These are phyloP conservation scores for Nothobranchius kuhntae DNA, from an alignment of 2,113 vertebrate species.

Conservation along the genomic window DNA sequence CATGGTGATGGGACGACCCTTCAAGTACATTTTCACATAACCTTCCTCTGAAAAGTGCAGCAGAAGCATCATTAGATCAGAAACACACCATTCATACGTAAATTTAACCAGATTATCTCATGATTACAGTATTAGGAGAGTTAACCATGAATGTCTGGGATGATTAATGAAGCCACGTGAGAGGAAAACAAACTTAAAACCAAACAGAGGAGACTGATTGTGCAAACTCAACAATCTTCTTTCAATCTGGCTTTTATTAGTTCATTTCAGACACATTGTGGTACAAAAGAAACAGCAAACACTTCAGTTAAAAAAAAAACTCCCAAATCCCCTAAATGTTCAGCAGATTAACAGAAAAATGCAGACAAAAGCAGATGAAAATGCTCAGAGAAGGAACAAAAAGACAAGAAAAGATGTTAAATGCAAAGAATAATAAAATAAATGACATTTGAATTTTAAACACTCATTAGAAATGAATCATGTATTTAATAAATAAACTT, in stretches of 20 bases:
- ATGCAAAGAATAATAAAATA: too few species aligned
- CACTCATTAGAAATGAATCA: too few species aligned
- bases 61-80: slow-evolving; percentile 17
- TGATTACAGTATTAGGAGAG: too few species aligned
- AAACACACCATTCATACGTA: background rate
- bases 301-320: slow-evolving; percentile 23
- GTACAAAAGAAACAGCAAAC: slow-evolving; percentile 48
- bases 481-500: too few species aligned
- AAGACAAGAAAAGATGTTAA: slow-evolving; percentile 16
- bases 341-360: slow-evolving; percentile 51
- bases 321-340: slow-evolving; percentile 24
- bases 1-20: slow-evolving; percentile 97
- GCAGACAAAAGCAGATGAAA: slow-evolving; percentile 55
- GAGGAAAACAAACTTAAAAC: background rate
- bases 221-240: slow-evolving; percentile 48
- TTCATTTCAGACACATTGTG: slow-evolving; percentile 52
- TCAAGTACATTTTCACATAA: slow-evolving; percentile 98
- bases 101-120: too few species aligned
- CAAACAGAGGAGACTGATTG: slow-evolving; percentile 38
- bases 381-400: background rate
- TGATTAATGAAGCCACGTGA: slow-evolving; percentile 14
- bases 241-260: slow-evolving; percentile 70
- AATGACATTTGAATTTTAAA: too few species aligned
- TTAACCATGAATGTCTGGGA: slow-evolving; percentile 16
- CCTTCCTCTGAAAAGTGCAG: slow-evolving; percentile 91